Base-by-base conservation (phyloP, 2,797 vertebrate species). In the Gallirallus australis region DNA sequence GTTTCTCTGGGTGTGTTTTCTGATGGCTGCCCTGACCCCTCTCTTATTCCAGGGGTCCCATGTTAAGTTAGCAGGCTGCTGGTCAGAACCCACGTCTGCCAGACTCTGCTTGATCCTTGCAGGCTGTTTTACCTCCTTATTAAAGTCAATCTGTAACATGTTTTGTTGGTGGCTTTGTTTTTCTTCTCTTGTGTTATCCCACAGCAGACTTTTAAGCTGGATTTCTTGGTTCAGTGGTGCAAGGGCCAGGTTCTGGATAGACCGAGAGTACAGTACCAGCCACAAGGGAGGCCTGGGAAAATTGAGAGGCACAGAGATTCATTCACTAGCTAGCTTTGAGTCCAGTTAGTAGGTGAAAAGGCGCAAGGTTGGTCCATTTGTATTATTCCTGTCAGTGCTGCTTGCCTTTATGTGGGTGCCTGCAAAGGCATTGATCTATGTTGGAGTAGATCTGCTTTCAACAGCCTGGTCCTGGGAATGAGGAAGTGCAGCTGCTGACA, bases 401-500 rank as follows among this genome's bases (percentile, higher is more conserved):
- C 39, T 40, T 76, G 64, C 25, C 28, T 68, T 7, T 33, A 7
- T 23, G 19, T 14, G 8, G 7, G 53, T 64, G 66, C 13, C 71
- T 85, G 53, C 33, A 35, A 1, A 61, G 66, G 47, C 33, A 28
- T 19, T 57, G 57, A 37, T 48, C 9, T 48, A 12, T 25, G 31
- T 48, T 18, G 65, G 53, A 5, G 5, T 12, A 18, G 15, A 35
- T 61, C 60, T 61, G 9, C 63, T 76, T 86, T 24, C 68, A 72
- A 17, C 17, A 30, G 54, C 45, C 31, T 56, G 45, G 30, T 25
- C 37, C 66, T 72, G 30, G 21, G 21, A 66, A 54, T 9, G 17
- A 54, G 60, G 33, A 60, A 47, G 25, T 0, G 0, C 72, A 78
- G 52, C 75, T 0, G 0, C 47, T 2, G 7, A 33, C 17, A 28